Evolutionary conservation across 2,113 vertebrate genomes (phyloP), one percentile per base, ranked within the genome.

Genomic region (Ceratotherium simum): DNA sequence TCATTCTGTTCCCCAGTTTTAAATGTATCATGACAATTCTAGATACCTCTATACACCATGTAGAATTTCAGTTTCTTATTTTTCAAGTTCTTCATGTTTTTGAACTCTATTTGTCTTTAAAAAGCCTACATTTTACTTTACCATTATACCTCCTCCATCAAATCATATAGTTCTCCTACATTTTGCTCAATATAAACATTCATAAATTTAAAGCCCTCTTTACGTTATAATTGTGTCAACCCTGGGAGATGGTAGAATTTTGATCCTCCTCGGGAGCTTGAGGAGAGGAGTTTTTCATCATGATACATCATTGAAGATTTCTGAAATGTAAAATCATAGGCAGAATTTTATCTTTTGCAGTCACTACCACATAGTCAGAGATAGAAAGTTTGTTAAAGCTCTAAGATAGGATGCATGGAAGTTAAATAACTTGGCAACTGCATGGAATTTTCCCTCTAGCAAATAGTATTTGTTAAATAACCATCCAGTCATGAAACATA

Each of bases 311-410:
- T 16, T 92, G 65, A 83, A 90, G 79, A 56, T 87, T 96, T 96
- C 69, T 95, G 64, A 82, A 92, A 92, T 83, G 90, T 84, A 80
- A 96, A 83, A 67, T 65, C 54, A 58, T 69, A 88, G 48, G 82
- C 72, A 94, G 25, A 92, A 92, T 96, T 96, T 97, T 90, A 95
- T 96, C 86, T 96, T 97, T 85, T 78, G 5, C 3, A 83, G 33
- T 82, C 75, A 94, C 21, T 54, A 56, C 48, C n/a, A 70, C 73
- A 72, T 82, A 48, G 62, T 91, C 29, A 72, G 85, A 92, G 67
- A 84, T 39, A 81, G 65, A 91, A 93, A 81, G 39, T 48, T 91
- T 75, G 72, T 82, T 48, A 78, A 82, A 62, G 33, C 54, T 88
- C 27, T 69, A 82, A 87, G 93, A 75, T 92, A 94, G 39, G 81